phyloP scores from a whole-genome alignment of 2,797 vertebrate species.

The Coracias cyanogaster region DNA sequence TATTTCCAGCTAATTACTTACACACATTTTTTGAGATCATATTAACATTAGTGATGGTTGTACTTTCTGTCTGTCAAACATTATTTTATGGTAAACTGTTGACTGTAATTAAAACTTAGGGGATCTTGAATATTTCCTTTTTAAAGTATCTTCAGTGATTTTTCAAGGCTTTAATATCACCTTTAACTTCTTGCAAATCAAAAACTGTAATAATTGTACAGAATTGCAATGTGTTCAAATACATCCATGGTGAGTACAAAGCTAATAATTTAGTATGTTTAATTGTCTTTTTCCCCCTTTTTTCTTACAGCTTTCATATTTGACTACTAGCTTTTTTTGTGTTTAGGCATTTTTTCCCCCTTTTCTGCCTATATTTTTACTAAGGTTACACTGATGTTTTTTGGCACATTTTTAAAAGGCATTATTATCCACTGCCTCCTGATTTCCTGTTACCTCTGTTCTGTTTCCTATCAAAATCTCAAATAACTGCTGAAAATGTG shows the following conservation, averaged over 20 bases:
- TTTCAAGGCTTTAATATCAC: neutral
- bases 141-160: neutral
- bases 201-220: neutral
- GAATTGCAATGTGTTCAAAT: neutral
- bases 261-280: neutral
- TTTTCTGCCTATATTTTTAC: neutral
- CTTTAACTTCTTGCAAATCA: neutral
- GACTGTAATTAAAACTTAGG: neutral
- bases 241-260: neutral
- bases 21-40: neutral
- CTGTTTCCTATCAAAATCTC: slow-evolving; percentile 5
- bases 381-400: neutral
- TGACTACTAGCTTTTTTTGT: neutral
- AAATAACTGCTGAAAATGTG: neutral
- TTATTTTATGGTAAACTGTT: neutral
- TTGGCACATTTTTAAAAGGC: neutral
- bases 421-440: neutral
- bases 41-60: neutral
- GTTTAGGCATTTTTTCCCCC: neutral
- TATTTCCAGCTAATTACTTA: neutral
- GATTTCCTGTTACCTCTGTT: slow-evolving; percentile 1
- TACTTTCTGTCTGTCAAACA: neutral
- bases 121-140: neutral
- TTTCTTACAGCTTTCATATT: neutral
- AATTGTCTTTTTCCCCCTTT: neutral